These are phyloP conservation scores for Melanotaenia boesemani DNA, from an alignment of 2,797 vertebrate genomes.

Conservation along the genomic window DNA sequence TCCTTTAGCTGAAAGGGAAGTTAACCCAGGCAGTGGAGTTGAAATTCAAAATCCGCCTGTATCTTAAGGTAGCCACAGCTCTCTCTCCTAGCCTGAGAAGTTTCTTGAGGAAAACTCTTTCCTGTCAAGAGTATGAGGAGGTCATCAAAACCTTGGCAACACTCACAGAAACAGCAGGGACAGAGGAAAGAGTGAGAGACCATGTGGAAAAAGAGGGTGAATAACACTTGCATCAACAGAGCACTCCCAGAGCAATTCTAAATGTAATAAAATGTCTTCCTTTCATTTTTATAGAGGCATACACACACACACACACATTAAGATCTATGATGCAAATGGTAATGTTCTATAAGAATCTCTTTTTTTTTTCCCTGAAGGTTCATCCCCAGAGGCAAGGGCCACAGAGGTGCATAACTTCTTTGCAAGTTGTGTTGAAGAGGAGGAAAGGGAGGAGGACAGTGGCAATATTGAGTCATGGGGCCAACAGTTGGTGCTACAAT, in stretches of 20 bases:
- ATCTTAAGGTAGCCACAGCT: background rate
- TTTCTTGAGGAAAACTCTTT: constrained; percentile 6
- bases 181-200: constrained; percentile 3
- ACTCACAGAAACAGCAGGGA: background rate
- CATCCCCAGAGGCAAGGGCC: background rate
- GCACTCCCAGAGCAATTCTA: too few species aligned
- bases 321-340: background rate
- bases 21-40: constrained; percentile 2
- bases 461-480: too few species aligned
- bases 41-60: constrained; percentile 10
- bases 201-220: too few species aligned
- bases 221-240: too few species aligned
- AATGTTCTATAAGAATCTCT: background rate
- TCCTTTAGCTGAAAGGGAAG: background rate
- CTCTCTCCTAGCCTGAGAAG: constrained; percentile 1
- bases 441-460: background rate
- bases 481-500: too few species aligned
- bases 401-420: background rate
- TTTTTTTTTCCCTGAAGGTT: background rate
- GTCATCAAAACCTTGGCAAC: constrained; percentile 1
- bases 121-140: constrained; percentile 3
- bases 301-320: background rate
- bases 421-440: background rate
- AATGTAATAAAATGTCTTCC: too few species aligned
- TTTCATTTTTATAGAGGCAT: too few species aligned